Percentiles rank a stretch among this genome's conserved stretches.
phyloP scores from a whole-genome alignment of 2,113 vertebrate species.

The Phodopus roborovskii region DNA sequence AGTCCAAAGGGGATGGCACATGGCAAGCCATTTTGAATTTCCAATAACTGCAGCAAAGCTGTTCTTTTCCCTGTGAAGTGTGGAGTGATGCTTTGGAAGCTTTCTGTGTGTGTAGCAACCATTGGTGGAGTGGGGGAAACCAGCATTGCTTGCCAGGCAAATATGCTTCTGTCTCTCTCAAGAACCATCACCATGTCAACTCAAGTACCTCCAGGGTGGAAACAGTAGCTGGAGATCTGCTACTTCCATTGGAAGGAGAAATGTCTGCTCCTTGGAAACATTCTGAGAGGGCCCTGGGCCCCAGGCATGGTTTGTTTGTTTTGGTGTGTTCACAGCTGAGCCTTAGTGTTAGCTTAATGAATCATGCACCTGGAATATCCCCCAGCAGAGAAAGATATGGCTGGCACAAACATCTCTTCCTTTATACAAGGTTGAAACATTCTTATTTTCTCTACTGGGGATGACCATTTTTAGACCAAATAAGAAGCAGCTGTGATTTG shows the following conservation, averaged over 20 bases:
- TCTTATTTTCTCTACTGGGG: conserved; percentile 50
- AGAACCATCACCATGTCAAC: not conserved
- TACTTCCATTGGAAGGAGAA: conserved; percentile 34
- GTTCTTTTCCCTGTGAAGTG: not conserved
- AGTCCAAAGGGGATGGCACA: not conserved
- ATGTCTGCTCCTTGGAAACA: not conserved
- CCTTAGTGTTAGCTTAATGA: not conserved
- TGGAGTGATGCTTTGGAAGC: not conserved
- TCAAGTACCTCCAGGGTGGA: conserved; percentile 31
- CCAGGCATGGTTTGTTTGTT: not conserved
- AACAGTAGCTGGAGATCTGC: conserved; percentile 7
- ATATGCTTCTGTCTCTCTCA: not conserved
- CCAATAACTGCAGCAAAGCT: not conserved
- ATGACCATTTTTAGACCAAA: conserved; percentile 58
- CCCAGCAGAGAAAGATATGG: conserved; percentile 24
- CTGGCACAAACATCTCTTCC: not conserved
- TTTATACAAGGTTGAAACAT: conserved; percentile 32
- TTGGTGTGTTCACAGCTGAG: not conserved
- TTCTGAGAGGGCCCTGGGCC: not conserved
- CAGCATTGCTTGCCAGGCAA: not conserved
- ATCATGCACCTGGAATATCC: not conserved
- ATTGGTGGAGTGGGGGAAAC: not conserved
- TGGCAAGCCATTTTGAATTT: not conserved
- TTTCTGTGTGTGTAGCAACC: not conserved
- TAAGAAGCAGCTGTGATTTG: conserved; percentile 34